Evolutionary conservation across 2,113 vertebrate genomes (phyloP).

Genomic region (Tamias sibiricus): DNA sequence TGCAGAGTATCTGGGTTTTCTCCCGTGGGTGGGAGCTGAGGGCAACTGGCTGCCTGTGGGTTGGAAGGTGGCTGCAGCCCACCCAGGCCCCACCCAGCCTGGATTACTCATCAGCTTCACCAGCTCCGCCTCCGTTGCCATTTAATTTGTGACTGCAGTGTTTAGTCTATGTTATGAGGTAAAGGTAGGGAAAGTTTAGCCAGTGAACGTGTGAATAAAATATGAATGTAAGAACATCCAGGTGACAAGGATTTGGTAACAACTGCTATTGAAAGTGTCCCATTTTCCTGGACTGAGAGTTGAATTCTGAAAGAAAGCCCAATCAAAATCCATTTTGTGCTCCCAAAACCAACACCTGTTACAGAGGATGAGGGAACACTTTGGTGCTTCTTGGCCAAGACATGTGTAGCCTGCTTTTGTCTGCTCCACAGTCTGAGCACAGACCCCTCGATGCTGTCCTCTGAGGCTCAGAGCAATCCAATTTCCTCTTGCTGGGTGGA

Average conservation of each 20-base stretch:
- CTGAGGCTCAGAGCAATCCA: background rate
- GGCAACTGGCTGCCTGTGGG: background rate
- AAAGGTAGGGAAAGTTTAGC: constrained; percentile 46
- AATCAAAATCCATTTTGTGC: background rate
- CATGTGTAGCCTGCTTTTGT: background rate
- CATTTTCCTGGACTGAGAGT: constrained; percentile 39
- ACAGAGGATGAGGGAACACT: background rate
- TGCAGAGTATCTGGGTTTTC: background rate
- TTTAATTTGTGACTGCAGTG: background rate
- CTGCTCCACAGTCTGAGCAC: background rate
- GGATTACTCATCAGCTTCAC: background rate
- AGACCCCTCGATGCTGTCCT: background rate
- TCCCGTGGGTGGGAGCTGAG: background rate
- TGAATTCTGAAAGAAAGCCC: constrained; percentile 35
- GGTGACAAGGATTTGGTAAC: constrained; percentile 61
- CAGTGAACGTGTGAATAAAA: constrained; percentile 70
- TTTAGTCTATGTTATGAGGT: constrained; percentile 42
- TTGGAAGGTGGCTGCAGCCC: background rate
- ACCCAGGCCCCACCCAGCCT: background rate
- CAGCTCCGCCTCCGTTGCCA: background rate
- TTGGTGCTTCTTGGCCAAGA: background rate
- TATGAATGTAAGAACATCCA: constrained; percentile 77
- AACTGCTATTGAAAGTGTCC: constrained; percentile 20
- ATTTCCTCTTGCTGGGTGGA: constrained; percentile 39
- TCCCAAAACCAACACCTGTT: background rate